Base-by-base conservation (phyloP, 2,888 invertebrate genomes). In the Trisateles emortualis region DNA sequence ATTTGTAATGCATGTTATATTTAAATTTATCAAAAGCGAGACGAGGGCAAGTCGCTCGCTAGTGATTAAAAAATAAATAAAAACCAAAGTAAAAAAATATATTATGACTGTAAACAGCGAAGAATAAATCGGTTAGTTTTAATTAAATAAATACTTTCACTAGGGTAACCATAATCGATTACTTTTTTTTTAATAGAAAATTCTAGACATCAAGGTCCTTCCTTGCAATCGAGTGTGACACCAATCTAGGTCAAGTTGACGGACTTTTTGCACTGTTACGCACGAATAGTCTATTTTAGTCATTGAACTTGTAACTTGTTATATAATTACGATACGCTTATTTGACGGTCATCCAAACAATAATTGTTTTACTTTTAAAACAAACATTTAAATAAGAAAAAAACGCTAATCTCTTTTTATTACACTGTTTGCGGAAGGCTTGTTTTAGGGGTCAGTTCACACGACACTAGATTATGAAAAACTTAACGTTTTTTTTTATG, bases 181-280 rank as follows among this genome's bases (percentile, higher is more conserved):
- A 43, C 26, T 26, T 26, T 8, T 19, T 17, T 56, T 50, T 56
- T 46, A 16, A 39, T 49, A 70, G 68, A 68, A 68, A 52, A 60
- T 54, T 26, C 39, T 57, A 62, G 55, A 62, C 41, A 19, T 46
- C 75, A 76, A 79, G 77, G 82, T 68, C 75, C 78, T 81, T 79
- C 78, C 78, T 80, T 66, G 76, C 83, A 83, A 69, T 70, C 71
- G 83, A 86, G 74, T 87, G 84, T 87, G 80, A 86, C 84, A 76
- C 62, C 50, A 52, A 87, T 76, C 69, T 89, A 65, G 90, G 91
- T 86, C 90, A 90, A 90, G 88, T 87, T 87, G 84, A 87, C 74
- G 88, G 86, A 81, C 86, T 88, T 88, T 89, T 88, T 87, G 64
- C 77, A 69, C 71, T 72, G 86, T 84, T 74, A 87, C 81, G 88